Percentiles rank a stretch among this genome's conserved stretches.
These are phyloP conservation scores for Cherax quadricarinatus DNA, from an alignment of 1,140 invertebrate genomes.

Conservation along the genomic window DNA sequence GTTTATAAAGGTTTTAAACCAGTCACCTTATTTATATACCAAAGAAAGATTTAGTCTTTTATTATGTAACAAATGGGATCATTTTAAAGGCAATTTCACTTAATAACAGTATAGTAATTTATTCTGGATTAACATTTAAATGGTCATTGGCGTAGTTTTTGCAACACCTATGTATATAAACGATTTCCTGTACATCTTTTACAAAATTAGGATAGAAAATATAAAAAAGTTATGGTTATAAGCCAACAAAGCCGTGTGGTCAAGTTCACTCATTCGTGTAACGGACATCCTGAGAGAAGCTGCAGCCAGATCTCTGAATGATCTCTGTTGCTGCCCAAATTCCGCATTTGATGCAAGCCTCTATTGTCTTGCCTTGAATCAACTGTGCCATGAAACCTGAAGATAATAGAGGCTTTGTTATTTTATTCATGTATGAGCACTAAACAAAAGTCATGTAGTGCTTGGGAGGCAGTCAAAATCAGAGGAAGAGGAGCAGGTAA, in stretches of 20 bases:
- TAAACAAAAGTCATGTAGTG: too few relatives aligned
- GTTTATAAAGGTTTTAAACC: too few relatives aligned
- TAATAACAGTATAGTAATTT: neutral
- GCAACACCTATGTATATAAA: neutral
- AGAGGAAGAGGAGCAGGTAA: too few relatives aligned
- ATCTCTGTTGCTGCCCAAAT: slow-evolving; percentile 91
- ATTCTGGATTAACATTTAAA: neutral
- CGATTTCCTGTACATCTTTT: neutral
- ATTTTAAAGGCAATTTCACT: neutral
- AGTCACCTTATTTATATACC: too few relatives aligned
- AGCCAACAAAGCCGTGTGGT: neutral
- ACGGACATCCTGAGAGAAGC: slow-evolving; percentile 79
- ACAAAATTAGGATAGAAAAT: neutral
- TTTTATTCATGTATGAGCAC: too few relatives aligned
- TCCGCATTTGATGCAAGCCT: slow-evolving; percentile 90
- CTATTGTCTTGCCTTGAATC: slow-evolving; percentile 86
- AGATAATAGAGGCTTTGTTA: slow-evolving; percentile 76
- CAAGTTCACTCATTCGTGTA: slow-evolving; percentile 21
- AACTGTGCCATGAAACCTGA: slow-evolving; percentile 92
- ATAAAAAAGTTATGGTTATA: neutral
- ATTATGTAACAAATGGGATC: slow-evolving; percentile 4
- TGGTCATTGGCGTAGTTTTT: neutral
- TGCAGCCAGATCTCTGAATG: slow-evolving; percentile 92
- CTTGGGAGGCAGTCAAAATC: too few relatives aligned
- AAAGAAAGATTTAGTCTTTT: neutral